Conservation (phyloP, 1,140 invertebrate species). For the Coelopa frigida region DNA sequence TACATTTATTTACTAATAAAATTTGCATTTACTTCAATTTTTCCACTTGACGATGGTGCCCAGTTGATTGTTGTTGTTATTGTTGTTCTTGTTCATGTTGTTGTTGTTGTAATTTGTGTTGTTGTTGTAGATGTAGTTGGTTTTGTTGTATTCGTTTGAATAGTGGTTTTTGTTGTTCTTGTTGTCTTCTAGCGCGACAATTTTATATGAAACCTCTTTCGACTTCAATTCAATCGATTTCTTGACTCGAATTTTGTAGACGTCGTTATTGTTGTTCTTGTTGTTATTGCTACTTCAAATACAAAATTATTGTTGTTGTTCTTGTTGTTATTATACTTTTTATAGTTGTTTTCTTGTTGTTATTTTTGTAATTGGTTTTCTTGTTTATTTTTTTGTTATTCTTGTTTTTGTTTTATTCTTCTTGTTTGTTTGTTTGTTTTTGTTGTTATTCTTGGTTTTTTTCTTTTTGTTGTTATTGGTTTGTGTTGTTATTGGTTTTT, state of each 20-base stretch:
- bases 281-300: no score
- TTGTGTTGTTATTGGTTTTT: no score
- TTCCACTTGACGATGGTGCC: constrained; percentile 1
- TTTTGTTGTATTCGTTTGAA: neutral
- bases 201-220: no score
- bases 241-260: no score
- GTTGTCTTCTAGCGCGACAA: no score
- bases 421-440: neutral
- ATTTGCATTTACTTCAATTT: constrained; percentile 1
- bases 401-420: neutral
- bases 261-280: neutral
- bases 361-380: neutral
- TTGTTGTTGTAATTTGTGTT: neutral
- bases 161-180: neutral
- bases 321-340: neutral
- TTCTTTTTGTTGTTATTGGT: no score
- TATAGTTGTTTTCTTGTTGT: neutral
- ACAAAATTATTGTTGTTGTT: no score
- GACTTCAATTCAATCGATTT: no score
- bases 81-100: constrained; percentile 1
- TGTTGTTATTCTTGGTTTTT: no score
- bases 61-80: no score
- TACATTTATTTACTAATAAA: no score
- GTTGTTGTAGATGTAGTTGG: neutral
- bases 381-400: neutral